Conservation (phyloP, 1,140 invertebrate genomes). For the Bombus picipes region DNA sequence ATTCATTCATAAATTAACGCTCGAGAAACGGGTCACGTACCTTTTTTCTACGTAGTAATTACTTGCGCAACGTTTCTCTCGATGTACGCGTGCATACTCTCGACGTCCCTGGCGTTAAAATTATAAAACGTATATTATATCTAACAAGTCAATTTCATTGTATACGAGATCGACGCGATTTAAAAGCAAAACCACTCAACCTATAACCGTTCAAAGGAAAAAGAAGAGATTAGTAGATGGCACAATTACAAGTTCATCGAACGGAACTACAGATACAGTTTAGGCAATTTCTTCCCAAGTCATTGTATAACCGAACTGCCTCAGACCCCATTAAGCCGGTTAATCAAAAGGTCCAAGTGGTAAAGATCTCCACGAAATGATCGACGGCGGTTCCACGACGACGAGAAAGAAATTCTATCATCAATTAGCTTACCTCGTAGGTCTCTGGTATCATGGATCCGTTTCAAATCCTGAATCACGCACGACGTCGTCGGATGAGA, state of each 20-base stretch:
- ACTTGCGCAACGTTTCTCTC: neutral
- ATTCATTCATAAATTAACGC: neutral
- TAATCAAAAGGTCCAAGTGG: neutral
- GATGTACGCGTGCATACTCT: neutral
- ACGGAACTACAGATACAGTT: neutral
- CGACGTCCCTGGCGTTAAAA: no score
- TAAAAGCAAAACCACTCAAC: neutral
- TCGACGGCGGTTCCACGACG: neutral
- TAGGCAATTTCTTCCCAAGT: neutral
- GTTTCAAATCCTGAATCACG: neutral
- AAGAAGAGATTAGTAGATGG: neutral
- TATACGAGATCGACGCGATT: neutral
- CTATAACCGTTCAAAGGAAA: neutral
- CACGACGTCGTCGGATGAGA: neutral
- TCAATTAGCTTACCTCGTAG: conserved; percentile 7
- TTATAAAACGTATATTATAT: neutral
- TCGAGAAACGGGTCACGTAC: neutral
- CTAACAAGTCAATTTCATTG: neutral
- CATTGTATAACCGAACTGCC: neutral
- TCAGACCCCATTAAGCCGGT: neutral
- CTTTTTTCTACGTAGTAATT: neutral
- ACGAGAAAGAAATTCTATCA: neutral
- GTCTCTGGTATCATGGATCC: neutral
- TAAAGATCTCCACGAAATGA: neutral
- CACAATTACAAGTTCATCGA: neutral